Conservation (phyloP, 1,140 invertebrate genomes). For the Drosophila repleta region DNA sequence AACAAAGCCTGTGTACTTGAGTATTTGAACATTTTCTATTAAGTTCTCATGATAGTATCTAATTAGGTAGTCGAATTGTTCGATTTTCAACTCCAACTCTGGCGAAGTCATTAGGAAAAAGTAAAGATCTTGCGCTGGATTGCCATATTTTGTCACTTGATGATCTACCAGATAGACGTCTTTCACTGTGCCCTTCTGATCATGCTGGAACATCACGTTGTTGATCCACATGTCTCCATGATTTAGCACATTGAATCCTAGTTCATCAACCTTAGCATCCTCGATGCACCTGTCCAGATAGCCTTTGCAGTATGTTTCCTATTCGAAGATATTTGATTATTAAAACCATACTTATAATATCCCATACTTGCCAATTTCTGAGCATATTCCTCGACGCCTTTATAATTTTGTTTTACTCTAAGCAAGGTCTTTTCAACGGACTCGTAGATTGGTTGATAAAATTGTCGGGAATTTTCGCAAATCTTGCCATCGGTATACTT, state of each 20-base stretch:
- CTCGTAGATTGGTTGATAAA: conserved; percentile 26
- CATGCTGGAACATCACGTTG: conserved; percentile 87
- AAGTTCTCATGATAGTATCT: conserved; percentile 58
- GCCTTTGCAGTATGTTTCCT: conserved; percentile 8
- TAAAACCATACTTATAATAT: too few species aligned
- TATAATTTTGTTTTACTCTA: conserved; percentile 5
- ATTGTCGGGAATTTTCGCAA: conserved; percentile 3
- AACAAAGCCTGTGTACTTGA: conserved; percentile 48
- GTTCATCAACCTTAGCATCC: conserved; percentile 61
- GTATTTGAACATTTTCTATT: conserved; percentile 19
- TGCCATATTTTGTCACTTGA: conserved; percentile 50
- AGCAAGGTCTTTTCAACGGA: background rate
- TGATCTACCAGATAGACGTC: conserved; percentile 85
- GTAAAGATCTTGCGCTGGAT: conserved; percentile 51
- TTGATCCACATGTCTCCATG: conserved; percentile 88
- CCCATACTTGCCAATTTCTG: conserved; percentile 30
- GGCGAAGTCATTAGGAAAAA: conserved; percentile 54
- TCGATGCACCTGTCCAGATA: conserved; percentile 34
- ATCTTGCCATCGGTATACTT: conserved; percentile 33
- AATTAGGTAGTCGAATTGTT: conserved; percentile 56
- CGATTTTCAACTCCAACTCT: conserved; percentile 47
- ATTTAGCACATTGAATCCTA: conserved; percentile 86
- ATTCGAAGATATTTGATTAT: background rate
- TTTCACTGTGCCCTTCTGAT: conserved; percentile 83
- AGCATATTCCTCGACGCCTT: conserved; percentile 21